Evolutionary conservation across 1,140 invertebrate genomes (phyloP).

Genomic region (Coptotermes formosanus): DNA sequence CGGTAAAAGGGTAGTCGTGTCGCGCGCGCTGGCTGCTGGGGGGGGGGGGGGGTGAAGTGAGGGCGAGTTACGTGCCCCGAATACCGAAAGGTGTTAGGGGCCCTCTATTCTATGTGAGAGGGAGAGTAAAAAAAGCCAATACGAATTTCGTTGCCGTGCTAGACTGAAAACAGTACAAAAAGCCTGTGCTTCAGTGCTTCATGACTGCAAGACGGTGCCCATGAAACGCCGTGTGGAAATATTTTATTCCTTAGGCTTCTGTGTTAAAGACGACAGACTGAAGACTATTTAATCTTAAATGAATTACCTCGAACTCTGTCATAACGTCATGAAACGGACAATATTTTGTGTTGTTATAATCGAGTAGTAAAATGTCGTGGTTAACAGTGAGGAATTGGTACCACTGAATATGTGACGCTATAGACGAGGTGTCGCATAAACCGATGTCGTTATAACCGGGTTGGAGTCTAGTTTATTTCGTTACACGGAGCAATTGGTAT

Average conservation of each 20-base stretch:
- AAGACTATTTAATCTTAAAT: neutral
- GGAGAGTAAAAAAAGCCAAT: neutral
- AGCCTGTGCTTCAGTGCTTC: neutral
- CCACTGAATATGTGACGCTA: too few species aligned
- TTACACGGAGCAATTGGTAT: too few species aligned
- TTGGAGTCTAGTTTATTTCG: too few species aligned
- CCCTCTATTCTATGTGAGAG: slow-evolving; percentile 10
- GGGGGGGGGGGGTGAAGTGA: slow-evolving; percentile 38
- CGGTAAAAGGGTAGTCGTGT: slow-evolving; percentile 25
- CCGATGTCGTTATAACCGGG: too few species aligned
- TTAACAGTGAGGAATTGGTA: too few species aligned
- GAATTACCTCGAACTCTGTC: too few species aligned
- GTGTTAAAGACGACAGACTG: neutral
- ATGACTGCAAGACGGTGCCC: neutral
- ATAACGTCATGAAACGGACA: too few species aligned
- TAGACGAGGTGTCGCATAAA: too few species aligned
- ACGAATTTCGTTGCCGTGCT: slow-evolving; percentile 6
- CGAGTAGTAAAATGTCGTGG: too few species aligned
- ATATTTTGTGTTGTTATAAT: too few species aligned
- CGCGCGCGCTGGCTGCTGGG: slow-evolving; percentile 21
- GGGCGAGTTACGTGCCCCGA: slow-evolving; percentile 36
- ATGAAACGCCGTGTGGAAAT: neutral
- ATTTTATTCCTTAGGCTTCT: neutral
- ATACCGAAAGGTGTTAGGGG: slow-evolving; percentile 14
- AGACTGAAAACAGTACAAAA: slow-evolving; percentile 10